phyloP scores from a whole-genome alignment of 2,113 vertebrate genomes.

The Antechinus flavipes region DNA sequence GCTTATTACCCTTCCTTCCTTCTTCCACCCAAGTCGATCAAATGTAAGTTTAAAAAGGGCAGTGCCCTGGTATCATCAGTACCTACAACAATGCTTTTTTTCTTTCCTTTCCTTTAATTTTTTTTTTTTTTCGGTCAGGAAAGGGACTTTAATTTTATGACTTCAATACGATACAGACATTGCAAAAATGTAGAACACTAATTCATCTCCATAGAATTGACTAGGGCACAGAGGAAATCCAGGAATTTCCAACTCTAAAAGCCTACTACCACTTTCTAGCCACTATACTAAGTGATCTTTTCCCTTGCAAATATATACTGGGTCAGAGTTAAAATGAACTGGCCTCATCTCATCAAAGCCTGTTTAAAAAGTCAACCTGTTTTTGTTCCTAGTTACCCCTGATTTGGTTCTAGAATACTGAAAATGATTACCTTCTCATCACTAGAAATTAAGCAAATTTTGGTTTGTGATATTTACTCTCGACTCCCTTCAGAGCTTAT shows the following conservation, averaged over 20 bases:
- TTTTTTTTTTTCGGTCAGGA: not conserved
- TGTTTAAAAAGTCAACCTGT: slow-evolving; percentile 24
- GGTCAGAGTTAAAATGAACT: not conserved
- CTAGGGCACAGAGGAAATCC: not conserved
- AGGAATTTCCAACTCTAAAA: not conserved
- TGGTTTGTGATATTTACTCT: not conserved
- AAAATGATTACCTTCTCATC: slow-evolving; percentile 38
- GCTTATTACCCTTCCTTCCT: not conserved
- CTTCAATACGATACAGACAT: not conserved
- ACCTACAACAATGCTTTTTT: not conserved
- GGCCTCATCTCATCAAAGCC: not conserved
- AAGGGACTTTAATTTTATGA: not conserved
- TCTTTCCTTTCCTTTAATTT: not conserved
- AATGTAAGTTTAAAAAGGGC: not conserved
- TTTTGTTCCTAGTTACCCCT: slow-evolving; percentile 32
- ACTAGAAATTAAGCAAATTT: slow-evolving; percentile 20
- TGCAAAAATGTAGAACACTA: not conserved
- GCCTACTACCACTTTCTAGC: not conserved
- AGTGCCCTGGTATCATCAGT: not conserved
- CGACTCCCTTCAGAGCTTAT: not conserved
- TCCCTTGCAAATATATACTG: not conserved
- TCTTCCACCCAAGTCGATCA: not conserved
- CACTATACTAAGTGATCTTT: not conserved
- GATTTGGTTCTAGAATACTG: slow-evolving; percentile 31
- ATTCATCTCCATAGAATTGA: not conserved